Base-by-base conservation (phyloP, 2,113 vertebrate species). In the Silurus asotus region DNA sequence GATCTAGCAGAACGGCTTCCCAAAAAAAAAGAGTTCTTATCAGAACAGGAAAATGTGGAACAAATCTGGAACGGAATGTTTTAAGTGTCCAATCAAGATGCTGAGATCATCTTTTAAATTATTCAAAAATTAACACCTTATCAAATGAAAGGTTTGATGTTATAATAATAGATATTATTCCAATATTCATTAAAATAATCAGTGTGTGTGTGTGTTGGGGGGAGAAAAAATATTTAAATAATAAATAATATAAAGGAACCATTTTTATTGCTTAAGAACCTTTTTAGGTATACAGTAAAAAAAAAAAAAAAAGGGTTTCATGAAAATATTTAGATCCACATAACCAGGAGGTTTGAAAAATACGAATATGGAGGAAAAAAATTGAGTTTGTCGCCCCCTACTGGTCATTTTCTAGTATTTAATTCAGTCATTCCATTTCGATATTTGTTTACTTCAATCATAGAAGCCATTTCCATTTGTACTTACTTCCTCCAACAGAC, bases 241-340 rank as follows among this genome's bases (percentile, higher is more conserved):
- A 69, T 77, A n/a, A 77, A 82, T 37, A 58, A 56, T 37, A 56
- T 13, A 79, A 15, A 56, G n/a, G 45, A 58, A 28, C 2, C 7
- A 37, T 76, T 79, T 58, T 79, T 75, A 79, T 79, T 79, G 76
- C 76, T 79, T 78, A 17, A 20, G 53, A 37, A 58, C 4, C n/a
- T 58, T 37, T 19, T 5, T 8, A 15, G 51, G 58, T 58, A 17
- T 58, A 58, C 25, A 37, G 17, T 37, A 37, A 37, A 37, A 37
- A 37, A 37, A 37, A 37, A 37, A 37, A 37, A 37, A 37, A 37
- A 37, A 48, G 23, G 23, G 5, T 55, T 76, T 25, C 23, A 15
- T 55, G 23, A 76, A 76, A 76, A 15, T 2, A 11, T 17, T 78
- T 58, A n/a, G 13, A 75, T 37, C 48, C 5, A 13, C 25, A 8